Evolutionary conservation across 2,113 vertebrate species (phyloP), one percentile per base, ranked within the genome.

Genomic region (Epinephelus fuscoguttatus): DNA sequence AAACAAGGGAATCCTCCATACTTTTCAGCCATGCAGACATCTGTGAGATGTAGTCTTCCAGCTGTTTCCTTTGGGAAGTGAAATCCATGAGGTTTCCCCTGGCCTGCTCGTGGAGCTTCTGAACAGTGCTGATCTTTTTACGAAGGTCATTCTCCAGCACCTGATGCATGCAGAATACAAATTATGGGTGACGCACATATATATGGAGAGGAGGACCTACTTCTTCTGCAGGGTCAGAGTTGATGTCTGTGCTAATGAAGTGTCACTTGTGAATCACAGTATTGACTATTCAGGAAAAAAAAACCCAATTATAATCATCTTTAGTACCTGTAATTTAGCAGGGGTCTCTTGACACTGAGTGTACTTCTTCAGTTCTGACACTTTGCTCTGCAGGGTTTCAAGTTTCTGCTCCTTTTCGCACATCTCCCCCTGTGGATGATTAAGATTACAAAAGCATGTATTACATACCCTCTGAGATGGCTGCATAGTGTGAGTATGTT

Each of bases 101-200:
- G 14, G 96, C 96, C 75, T 95, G 95, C 82, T 97, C 94, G 21
- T 95, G 96, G 4, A 97, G 87, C 93, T 97, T 97, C 90, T 95
- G 96, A 53, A 96, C 95, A 17, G 94, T 95, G 59, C 92, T 93
- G 80, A 99, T 88, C 81, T 98, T 99, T 92, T 98, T 97, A 73
- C 80, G 93, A 63, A 99, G 91, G 82, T 98, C 97, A 40, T 95
- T 96, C 87, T 98, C 97, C 86, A 99, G 88, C 81, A 97, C 97
- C 98, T 99, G 92, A 74, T 87, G 52, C 1, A 92, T 40, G 47
- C 1, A 67, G 19, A 73, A 47, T n/a, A 23, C 18, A 64, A 55
- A 12, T 8, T 27, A 12, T 62, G 18, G 6, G 11, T 53, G 14
- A 30, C 5, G 57, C 6, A 30, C 15, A 30, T 45, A 15, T 6